These are phyloP conservation scores for Mallateleia sp. DNA, from an alignment of 2,888 invertebrate species.

Conservation along the genomic window DNA sequence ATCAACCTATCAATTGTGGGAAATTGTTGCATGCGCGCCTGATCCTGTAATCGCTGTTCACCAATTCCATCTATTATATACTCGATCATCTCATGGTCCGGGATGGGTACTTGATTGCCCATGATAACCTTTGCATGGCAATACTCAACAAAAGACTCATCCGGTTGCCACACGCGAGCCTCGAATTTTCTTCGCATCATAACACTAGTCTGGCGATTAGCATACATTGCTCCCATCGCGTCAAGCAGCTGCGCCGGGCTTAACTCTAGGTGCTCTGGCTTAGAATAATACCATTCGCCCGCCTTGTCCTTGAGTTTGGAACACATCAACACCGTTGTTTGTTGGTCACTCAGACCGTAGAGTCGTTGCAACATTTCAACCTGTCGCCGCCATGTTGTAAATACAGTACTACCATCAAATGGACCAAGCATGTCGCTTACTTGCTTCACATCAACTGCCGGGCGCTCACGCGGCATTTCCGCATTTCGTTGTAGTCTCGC, in stretches of 20 bases:
- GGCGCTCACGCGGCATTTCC: not conserved
- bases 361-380: not conserved
- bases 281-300: slow-evolving; percentile 23
- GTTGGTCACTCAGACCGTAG: not conserved
- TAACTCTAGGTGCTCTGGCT: slow-evolving; percentile 11
- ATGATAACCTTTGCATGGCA: slow-evolving; percentile 21
- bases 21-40: slow-evolving; percentile 24
- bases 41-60: slow-evolving; percentile 8
- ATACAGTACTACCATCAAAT: too few species aligned
- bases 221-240: not conserved
- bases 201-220: not conserved
- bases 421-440: slow-evolving; percentile 3
- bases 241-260: not conserved
- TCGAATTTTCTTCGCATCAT: slow-evolving; percentile 19
- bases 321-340: not conserved
- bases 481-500: not conserved
- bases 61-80: slow-evolving; percentile 20
- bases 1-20: too few species aligned
- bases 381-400: slow-evolving; percentile 1
- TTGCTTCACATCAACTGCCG: not conserved
- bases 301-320: slow-evolving; percentile 12
- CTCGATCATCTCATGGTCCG: slow-evolving; percentile 18
- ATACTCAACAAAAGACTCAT: slow-evolving; percentile 4
- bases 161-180: slow-evolving; percentile 4
- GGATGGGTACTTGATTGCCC: slow-evolving; percentile 19